These are phyloP conservation scores for Cerastoderma edule DNA, from an alignment of 2,888 invertebrate genomes.

Conservation along the genomic window DNA sequence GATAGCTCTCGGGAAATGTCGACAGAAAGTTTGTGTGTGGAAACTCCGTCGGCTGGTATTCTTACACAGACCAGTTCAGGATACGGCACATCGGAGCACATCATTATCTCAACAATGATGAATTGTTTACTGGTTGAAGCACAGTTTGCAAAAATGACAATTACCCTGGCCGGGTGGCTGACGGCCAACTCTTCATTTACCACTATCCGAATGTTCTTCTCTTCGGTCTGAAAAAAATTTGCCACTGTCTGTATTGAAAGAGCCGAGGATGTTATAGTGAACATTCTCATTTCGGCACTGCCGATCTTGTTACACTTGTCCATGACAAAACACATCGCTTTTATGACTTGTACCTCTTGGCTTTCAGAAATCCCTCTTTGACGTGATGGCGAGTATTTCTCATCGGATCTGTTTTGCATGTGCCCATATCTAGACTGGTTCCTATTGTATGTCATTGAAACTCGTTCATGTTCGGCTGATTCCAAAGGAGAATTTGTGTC, in stretches of 20 bases:
- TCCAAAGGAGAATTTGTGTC: background rate
- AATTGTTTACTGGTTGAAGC: background rate
- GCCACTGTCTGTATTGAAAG: background rate
- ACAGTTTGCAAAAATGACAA: constrained; percentile 2
- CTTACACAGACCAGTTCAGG: constrained; percentile 4
- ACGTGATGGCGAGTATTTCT: background rate
- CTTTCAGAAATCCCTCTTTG: background rate
- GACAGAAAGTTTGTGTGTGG: background rate
- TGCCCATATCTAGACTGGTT: background rate
- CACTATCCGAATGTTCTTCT: background rate
- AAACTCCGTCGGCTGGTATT: background rate
- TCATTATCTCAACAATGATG: constrained; percentile 1
- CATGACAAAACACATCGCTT: constrained; percentile 9
- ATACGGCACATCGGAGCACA: background rate
- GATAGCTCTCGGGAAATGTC: constrained; percentile 6
- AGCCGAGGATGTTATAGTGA: background rate
- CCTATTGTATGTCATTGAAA: background rate
- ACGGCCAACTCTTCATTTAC: background rate
- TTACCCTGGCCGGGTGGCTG: background rate
- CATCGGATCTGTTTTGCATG: background rate
- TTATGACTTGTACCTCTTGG: background rate
- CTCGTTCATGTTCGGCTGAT: background rate
- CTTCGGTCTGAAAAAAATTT: background rate
- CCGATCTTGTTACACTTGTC: constrained; percentile 13
- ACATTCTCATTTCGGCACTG: background rate